Evolutionary conservation across 2,113 vertebrate genomes (phyloP).

Genomic region (Polyodon spathula): DNA sequence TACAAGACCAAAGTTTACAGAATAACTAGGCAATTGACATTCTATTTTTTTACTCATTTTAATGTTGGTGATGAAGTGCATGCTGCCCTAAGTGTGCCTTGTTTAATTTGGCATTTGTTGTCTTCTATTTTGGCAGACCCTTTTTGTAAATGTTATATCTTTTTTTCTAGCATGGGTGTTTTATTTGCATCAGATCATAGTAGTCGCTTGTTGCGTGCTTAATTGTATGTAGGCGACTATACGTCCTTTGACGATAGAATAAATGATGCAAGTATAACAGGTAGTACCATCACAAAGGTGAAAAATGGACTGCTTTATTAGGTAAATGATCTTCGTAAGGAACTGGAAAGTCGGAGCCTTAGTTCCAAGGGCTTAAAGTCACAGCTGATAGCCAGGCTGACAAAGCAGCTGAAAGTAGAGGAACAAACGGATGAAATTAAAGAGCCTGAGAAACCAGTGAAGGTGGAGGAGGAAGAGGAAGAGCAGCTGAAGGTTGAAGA

Average conservation of each 20-base stretch:
- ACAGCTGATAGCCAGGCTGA: constrained; percentile 90
- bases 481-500: constrained; percentile 82
- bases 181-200: too few relatives aligned
- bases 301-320: constrained; percentile 24
- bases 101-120: too few relatives aligned
- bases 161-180: background rate
- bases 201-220: too few relatives aligned
- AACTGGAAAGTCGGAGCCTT: constrained; percentile 86
- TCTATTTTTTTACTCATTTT: too few relatives aligned
- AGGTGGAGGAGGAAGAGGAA: constrained; percentile 74
- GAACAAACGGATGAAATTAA: constrained; percentile 95
- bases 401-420: constrained; percentile 94
- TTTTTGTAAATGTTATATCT: background rate
- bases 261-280: too few relatives aligned
- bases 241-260: background rate
- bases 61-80: too few relatives aligned
- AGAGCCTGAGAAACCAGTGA: constrained; percentile 87
- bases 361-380: constrained; percentile 97
- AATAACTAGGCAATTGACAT: too few relatives aligned
- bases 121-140: constrained; percentile 15
- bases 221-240: too few relatives aligned
- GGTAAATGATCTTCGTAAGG: constrained; percentile 95
- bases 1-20: too few relatives aligned
- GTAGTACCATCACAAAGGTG: too few relatives aligned
- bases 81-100: background rate